Conservation (phyloP, 92 coral and sea anemone genomes). For the Paramuricea clavata region DNA sequence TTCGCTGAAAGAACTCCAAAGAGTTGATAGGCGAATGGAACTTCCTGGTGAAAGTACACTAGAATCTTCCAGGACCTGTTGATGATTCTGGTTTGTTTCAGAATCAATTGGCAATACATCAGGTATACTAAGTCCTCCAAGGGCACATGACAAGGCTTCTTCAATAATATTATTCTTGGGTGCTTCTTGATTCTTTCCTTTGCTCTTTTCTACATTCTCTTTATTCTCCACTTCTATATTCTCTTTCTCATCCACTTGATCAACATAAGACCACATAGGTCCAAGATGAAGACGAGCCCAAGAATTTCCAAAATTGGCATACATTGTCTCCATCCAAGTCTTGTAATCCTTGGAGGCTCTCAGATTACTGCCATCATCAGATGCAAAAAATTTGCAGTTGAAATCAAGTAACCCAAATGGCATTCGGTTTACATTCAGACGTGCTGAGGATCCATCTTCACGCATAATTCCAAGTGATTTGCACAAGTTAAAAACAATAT, state of each 20-base stretch:
- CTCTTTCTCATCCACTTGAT: neutral
- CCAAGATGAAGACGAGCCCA: constrained; percentile 70
- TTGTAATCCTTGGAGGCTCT: constrained; percentile 52
- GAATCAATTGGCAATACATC: neutral
- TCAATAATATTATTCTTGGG: constrained; percentile 21
- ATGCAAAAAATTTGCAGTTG: constrained; percentile 60
- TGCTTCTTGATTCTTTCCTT: neutral
- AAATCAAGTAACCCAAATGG: constrained; percentile 64
- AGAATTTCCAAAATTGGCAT: constrained; percentile 58
- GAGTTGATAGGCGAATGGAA: too few species aligned
- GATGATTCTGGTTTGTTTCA: neutral
- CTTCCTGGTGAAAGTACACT: constrained; percentile 4
- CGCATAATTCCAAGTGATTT: constrained; percentile 39
- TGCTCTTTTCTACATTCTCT: too few species aligned
- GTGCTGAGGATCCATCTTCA: constrained; percentile 40
- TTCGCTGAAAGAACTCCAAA: constrained; percentile 44
- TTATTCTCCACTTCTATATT: neutral
- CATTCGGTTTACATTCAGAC: constrained; percentile 54
- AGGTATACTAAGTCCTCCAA: constrained; percentile 23
- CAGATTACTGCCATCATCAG: constrained; percentile 58
- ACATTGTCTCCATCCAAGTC: constrained; percentile 68
- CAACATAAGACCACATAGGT: constrained; percentile 68
- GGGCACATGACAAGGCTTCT: constrained; percentile 22
- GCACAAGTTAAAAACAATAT: constrained; percentile 41
- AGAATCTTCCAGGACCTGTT: neutral